A percentile compares a stretch with the other conserved stretches of the same genome.
These are phyloP conservation scores for Cyphomyrus plagiostoma DNA, from an alignment of 2,113 vertebrate genomes.

Conservation along the genomic window DNA sequence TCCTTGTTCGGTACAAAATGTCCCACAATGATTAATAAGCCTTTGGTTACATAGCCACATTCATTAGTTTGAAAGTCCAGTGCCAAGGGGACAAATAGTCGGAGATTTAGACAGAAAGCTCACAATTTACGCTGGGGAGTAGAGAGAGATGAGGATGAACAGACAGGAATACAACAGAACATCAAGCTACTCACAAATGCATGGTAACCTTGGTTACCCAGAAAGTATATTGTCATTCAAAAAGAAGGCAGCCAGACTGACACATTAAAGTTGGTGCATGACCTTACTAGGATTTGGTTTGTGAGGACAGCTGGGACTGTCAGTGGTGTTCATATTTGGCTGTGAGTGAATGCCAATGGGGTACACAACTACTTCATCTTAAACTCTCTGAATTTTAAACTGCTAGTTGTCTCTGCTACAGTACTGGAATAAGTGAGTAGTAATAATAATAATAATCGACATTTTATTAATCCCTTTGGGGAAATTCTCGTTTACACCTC, in stretches of 20 bases:
- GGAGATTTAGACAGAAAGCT: not conserved
- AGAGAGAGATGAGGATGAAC: not conserved
- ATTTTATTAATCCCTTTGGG: too few relatives aligned
- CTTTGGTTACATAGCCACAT: constrained; percentile 74
- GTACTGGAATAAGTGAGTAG: not conserved
- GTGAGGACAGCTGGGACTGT: not conserved
- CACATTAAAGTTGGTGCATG: not conserved
- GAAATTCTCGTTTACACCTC: too few relatives aligned
- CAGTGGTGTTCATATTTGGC: not conserved
- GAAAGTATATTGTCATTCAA: not conserved
- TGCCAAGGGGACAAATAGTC: not conserved
- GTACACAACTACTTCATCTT: not conserved
- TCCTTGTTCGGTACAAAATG: constrained; percentile 68
- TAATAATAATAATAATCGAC: too few relatives aligned
- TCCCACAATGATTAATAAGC: constrained; percentile 69
- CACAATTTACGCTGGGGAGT: not conserved
- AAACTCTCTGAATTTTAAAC: not conserved
- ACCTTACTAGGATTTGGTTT: not conserved
- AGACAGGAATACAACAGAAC: constrained; percentile 1
- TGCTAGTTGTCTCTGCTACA: not conserved
- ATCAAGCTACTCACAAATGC: not conserved
- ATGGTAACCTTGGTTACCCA: not conserved
- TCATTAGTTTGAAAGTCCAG: constrained; percentile 50
- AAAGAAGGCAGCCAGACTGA: not conserved
- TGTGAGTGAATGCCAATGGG: not conserved